A percentile compares a stretch with the other conserved stretches of the same genome.
These are phyloP conservation scores for Caenorhabditis inopinata DNA, from an alignment of 1,140 invertebrate genomes.

Conservation along the genomic window DNA sequence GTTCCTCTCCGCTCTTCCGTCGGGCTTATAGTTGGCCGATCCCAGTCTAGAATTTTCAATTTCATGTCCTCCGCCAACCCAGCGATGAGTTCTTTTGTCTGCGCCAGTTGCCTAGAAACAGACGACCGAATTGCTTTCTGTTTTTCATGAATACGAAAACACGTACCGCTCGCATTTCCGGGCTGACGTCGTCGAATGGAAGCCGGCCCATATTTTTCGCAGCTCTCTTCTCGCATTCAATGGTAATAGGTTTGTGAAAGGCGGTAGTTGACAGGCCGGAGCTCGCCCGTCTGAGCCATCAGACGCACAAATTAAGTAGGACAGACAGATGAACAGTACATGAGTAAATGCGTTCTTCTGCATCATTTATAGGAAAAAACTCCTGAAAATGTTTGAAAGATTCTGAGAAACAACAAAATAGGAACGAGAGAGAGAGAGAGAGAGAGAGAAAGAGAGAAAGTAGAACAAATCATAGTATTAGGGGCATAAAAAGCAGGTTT, in stretches of 20 bases:
- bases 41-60: conserved; percentile 10
- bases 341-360: no score
- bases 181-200: background rate
- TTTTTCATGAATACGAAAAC: background rate
- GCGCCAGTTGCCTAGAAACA: conserved; percentile 6
- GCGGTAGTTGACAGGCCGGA: background rate
- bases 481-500: no score
- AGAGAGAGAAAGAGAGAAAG: no score
- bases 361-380: no score
- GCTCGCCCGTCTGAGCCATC: background rate
- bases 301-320: background rate
- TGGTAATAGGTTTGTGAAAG: background rate
- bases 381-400: no score
- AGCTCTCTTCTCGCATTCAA: background rate
- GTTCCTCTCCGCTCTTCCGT: background rate
- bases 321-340: background rate
- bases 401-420: no score
- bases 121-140: background rate
- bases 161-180: background rate
- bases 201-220: background rate
- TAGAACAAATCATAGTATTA: no score
- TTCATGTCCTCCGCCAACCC: conserved; percentile 17
- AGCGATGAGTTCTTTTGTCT: conserved; percentile 6
- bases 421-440: no score
- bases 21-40: background rate